These are phyloP conservation scores for Meriones psammophilus DNA, from an alignment of 2,797 vertebrate species.

Conservation along the genomic window DNA sequence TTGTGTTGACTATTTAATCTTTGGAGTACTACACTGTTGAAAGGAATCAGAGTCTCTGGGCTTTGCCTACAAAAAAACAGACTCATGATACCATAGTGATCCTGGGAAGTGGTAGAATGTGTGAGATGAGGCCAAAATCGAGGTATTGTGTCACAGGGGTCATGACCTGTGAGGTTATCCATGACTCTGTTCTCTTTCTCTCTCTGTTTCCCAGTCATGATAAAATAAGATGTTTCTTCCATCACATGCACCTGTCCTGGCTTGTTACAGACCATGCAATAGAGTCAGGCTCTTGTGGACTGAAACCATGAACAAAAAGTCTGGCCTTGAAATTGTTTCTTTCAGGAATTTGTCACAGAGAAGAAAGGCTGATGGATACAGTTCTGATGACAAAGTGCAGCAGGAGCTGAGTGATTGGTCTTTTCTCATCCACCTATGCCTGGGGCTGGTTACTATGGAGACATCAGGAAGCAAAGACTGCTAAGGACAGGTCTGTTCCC, in stretches of 20 bases:
- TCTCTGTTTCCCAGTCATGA: background rate
- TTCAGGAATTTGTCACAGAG: background rate
- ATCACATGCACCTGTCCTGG: background rate
- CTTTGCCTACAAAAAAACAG: background rate
- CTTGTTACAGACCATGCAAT: background rate
- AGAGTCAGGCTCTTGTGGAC: background rate
- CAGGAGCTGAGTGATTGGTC: background rate
- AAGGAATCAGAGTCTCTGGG: background rate
- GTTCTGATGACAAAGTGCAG: background rate
- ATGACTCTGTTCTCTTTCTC: background rate
- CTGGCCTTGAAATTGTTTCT: background rate
- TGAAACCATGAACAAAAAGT: background rate
- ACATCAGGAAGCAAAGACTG: background rate
- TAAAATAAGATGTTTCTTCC: background rate
- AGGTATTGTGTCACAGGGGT: background rate
- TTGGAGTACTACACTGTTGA: background rate
- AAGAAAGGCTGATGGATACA: background rate
- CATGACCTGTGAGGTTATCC: background rate
- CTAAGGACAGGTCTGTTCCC: background rate
- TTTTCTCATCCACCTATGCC: background rate
- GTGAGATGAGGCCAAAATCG: background rate
- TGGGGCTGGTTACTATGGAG: background rate
- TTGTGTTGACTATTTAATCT: background rate
- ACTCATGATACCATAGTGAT: background rate
- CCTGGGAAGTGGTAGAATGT: background rate